Base-by-base conservation (phyloP, 2,113 vertebrate species). In the Pimephales promelas region DNA sequence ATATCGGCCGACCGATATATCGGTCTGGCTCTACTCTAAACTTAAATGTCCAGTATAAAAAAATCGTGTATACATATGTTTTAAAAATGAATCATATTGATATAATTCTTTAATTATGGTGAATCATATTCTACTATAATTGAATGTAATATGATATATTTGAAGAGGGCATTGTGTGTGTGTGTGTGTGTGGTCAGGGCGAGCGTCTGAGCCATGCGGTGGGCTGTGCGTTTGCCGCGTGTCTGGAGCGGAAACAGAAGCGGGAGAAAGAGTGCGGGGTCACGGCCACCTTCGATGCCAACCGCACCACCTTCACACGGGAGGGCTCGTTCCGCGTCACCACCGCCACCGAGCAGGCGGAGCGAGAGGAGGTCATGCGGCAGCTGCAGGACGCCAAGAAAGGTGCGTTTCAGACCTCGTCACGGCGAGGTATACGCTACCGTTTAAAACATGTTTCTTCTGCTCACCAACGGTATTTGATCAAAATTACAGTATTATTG, bases 261-360 rank as follows among this genome's bases (percentile, higher is more conserved):
- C 93, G 98, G 57, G 98, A 99, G 92, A 99, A 99, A 91, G 98
- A 99, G 91, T 99, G 98, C 45, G 98, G 98, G 20, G 98, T 99
- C 89, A 99, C 98, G 10, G 98, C 98, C 79, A 99, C 98, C 81
- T 99, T 98, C 70, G 98, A 99, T 87, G 96, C 97, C 90, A 99
- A 98, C 93, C 94, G 98, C 90, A 99, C 98, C 90, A 98, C 98
- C 10, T 99, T 99, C 91, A 99, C 98, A 57, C 95, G 98, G 10
- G 98, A 99, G 90, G 98, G 98, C 85, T 99, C 98, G 8, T 99
- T 99, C 93, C 95, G 98, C 2, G 96, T 98, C 88, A 96, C 97
- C 83, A 98, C 97, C 81, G 98, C 98, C 86, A 99, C 97, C 3
- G 98, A 99, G 89, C 97, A 97, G 83, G 98, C 96, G 14, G 98